Evolutionary conservation across 1,140 invertebrate genomes (phyloP).

Genomic region (Zelostemma sp.): DNA sequence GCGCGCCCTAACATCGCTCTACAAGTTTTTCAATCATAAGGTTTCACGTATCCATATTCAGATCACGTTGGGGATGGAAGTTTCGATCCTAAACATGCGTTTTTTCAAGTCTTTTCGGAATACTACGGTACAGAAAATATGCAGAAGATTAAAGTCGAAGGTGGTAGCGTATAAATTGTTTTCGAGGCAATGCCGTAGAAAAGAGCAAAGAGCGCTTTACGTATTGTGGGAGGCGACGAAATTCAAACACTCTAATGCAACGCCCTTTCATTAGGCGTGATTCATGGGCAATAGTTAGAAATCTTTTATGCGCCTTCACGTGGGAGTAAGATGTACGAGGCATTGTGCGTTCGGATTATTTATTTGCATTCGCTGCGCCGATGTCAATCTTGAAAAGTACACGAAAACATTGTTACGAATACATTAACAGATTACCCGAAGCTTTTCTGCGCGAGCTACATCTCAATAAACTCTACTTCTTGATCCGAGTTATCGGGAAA

Average conservation of each 20-base stretch:
- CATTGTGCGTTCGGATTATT: conserved; percentile 31
- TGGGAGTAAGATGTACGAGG: conserved; percentile 41
- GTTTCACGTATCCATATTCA: no score
- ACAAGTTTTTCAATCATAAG: no score
- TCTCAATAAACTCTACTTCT: background rate
- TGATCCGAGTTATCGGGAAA: conserved; percentile 8
- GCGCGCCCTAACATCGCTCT: no score
- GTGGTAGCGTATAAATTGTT: no score
- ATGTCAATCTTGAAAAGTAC: background rate
- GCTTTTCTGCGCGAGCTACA: background rate
- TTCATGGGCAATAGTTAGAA: conserved; percentile 27
- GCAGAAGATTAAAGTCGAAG: no score
- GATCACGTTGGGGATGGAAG: no score
- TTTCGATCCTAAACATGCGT: no score
- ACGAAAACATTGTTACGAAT: no score
- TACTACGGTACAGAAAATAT: no score
- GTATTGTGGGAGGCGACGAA: conserved; percentile 19
- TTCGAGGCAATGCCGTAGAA: no score
- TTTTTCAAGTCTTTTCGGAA: no score
- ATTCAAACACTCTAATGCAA: conserved; percentile 15
- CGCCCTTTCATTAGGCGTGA: conserved; percentile 33
- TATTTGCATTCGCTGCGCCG: background rate
- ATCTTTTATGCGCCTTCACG: conserved; percentile 26
- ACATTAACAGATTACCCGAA: no score
- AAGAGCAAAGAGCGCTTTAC: background rate